These are phyloP conservation scores for Eidolon dupreanum DNA, from an alignment of 2,797 vertebrate genomes.

Conservation along the genomic window DNA sequence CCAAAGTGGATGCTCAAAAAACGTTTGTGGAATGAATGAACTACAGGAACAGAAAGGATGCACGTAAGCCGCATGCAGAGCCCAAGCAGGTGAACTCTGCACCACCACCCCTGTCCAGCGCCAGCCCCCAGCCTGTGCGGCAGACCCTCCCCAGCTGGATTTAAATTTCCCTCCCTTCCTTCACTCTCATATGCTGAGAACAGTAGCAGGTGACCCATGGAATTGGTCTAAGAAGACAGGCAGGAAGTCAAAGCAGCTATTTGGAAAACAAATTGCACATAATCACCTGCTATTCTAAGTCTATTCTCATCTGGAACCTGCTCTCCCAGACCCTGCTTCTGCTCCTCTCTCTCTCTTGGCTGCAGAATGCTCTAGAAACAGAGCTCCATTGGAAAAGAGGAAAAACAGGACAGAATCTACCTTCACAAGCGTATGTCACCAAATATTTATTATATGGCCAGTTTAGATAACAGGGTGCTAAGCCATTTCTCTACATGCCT, in stretches of 20 bases:
- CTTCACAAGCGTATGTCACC: neutral
- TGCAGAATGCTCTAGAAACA: conserved; percentile 52
- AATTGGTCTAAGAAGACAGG: conserved; percentile 61
- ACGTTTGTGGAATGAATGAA: neutral
- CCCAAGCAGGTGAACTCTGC: neutral
- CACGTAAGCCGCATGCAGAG: neutral
- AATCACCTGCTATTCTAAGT: conserved; percentile 51
- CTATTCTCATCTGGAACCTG: conserved; percentile 32
- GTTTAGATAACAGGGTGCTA: neutral
- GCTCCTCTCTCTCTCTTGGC: conserved; percentile 44
- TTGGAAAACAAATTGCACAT: conserved; percentile 74
- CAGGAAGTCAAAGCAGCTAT: neutral
- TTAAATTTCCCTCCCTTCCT: neutral
- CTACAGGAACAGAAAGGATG: neutral
- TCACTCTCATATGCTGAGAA: neutral
- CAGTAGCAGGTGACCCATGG: neutral
- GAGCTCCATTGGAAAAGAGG: neutral
- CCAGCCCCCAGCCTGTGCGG: neutral
- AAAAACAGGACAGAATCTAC: neutral
- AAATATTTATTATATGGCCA: neutral
- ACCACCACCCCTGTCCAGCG: neutral
- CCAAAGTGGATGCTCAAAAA: no score
- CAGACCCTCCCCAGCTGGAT: neutral
- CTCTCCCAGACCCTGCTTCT: neutral
- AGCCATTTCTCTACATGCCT: neutral